Conservation (phyloP, 2,888 invertebrate genomes). For the Epirrhoe tristata region DNA sequence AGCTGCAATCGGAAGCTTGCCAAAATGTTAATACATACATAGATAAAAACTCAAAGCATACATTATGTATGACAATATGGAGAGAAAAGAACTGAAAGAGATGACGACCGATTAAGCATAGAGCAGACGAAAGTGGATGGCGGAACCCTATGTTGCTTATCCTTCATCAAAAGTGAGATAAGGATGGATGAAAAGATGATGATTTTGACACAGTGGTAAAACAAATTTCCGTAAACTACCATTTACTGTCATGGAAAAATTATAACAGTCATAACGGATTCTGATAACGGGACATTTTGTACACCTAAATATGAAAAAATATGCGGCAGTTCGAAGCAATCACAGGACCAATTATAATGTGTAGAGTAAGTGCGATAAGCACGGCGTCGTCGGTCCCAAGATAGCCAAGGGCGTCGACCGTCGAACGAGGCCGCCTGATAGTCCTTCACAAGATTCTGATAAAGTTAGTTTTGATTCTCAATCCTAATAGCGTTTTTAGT, state of each 20-base stretch:
- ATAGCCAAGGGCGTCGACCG: constrained; percentile 65
- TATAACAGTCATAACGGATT: not conserved
- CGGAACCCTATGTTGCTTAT: no score
- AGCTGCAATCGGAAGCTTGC: not conserved
- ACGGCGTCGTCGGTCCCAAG: constrained; percentile 42
- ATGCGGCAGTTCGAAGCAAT: constrained; percentile 38
- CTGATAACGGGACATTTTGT: not conserved
- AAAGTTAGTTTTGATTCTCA: constrained; percentile 36
- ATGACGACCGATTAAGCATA: no score
- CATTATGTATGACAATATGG: no score
- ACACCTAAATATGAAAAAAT: not conserved
- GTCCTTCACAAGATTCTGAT: constrained; percentile 47
- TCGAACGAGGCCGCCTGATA: constrained; percentile 54
- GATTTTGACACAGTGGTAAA: no score
- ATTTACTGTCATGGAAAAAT: no score
- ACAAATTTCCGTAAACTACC: no score
- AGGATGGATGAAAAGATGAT: no score
- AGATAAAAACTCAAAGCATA: no score
- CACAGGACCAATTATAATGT: constrained; percentile 53
- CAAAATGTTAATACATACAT: no score
- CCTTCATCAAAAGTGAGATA: no score
- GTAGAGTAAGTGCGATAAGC: constrained; percentile 49
- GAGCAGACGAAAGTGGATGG: no score
- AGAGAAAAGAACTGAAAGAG: no score
- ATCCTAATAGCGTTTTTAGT: not conserved